Evolutionary conservation across 2,797 vertebrate species (phyloP).

Genomic region (Sciurus vulgaris): DNA sequence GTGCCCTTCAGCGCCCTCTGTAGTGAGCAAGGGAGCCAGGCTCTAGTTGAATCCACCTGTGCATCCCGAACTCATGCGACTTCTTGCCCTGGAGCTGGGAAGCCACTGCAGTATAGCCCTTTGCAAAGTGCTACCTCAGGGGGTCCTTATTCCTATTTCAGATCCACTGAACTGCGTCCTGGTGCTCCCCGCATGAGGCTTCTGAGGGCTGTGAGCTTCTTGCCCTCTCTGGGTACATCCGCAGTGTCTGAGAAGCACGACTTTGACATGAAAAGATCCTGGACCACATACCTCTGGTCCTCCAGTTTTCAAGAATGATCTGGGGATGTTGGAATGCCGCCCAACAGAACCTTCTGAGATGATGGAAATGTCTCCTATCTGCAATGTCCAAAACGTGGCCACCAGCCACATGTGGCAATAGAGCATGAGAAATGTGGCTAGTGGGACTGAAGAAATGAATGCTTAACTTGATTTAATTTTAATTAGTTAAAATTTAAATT

Average conservation of each 20-base stretch:
- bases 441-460: neutral
- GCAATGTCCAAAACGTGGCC: neutral
- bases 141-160: neutral
- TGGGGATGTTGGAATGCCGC: neutral
- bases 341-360: neutral
- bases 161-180: neutral
- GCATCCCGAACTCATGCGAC: too few species aligned
- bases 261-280: neutral
- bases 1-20: neutral
- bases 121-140: neutral
- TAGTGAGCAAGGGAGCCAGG: neutral
- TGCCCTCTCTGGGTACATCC: neutral
- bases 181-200: neutral
- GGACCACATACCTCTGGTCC: neutral
- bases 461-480: neutral
- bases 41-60: neutral
- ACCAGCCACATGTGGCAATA: neutral
- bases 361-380: neutral
- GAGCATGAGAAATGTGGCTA: neutral
- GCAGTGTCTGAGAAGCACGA: neutral
- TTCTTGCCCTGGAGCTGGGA: neutral
- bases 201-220: neutral
- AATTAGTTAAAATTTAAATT: slow-evolving; percentile 31
- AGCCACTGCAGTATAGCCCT: neutral
- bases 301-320: neutral